Evolutionary conservation across 2,113 vertebrate species (phyloP), one percentile per base, ranked within the genome.

Genomic region (Scomber japonicus): DNA sequence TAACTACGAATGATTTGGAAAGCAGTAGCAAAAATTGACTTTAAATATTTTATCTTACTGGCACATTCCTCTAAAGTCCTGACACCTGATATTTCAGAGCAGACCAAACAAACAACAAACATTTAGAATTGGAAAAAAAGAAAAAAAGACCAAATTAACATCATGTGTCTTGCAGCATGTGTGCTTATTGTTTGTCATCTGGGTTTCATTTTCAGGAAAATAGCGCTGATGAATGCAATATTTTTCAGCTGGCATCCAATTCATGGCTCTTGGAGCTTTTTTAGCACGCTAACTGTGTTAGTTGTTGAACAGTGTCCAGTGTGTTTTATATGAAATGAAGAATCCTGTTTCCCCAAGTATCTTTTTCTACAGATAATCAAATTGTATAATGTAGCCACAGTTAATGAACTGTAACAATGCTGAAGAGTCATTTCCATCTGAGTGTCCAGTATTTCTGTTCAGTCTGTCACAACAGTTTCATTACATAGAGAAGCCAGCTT

Each of bases 401-500:
- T 53, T 75, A 73, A 74, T 85, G 48, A 80, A 66, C 72, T 49
- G 71, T 40, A 71, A 15, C 17, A 17, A 57, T 0, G 14, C 46
- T 30, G 54, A 74, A 35, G 12, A 21, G 24, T 27, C 24, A 27
- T 27, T 27, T 27, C 24, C 24, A 2, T 2, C 24, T 27, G 3
- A 27, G 64, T 68, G 68, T 62, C 49, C 0, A 0, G 9, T 67
- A 31, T 56, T 60, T 60, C 55, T 67, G 71, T 62, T 86, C 82
- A 84, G 69, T 64, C 74, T 2, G 57, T 56, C 35, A n/a, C 71
- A 0, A 65, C 61, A n/a, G 56, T 44, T 72, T 65, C 35, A 1
- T 59, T 59, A 65, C 85, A 77, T 77, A 0, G 88, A 80, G 78
- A 93, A 73, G 71, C 72, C 64, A 67, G 51, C 61, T 66, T 78